Conservation (phyloP, 2,888 invertebrate species). For the Byasa hedistus region DNA sequence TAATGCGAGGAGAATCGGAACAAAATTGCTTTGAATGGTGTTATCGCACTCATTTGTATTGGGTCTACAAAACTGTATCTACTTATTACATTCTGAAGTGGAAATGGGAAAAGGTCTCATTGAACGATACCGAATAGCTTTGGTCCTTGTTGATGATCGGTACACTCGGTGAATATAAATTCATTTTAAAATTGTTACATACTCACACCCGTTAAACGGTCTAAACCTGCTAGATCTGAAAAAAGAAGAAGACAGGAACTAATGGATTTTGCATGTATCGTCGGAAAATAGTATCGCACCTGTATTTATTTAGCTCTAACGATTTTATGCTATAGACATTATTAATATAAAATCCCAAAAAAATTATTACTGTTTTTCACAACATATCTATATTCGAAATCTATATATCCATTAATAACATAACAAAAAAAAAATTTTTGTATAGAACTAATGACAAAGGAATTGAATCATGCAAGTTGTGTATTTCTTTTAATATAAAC, state of each 20-base stretch:
- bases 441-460: not conserved
- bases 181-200: not conserved
- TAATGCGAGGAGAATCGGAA: slow-evolving; percentile 17
- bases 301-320: too few species aligned
- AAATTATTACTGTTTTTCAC: too few species aligned
- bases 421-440: not conserved
- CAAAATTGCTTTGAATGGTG: slow-evolving; percentile 15
- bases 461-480: not conserved
- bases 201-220: not conserved
- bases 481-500: not conserved
- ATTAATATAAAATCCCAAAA: too few species aligned
- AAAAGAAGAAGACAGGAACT: not conserved
- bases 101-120: not conserved
- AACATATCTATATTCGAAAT: too few species aligned
- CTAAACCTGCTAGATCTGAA: not conserved
- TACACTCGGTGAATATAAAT: not conserved
- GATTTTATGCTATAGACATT: too few species aligned
- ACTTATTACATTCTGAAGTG: slow-evolving; percentile 24
- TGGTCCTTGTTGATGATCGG: not conserved
- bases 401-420: too few species aligned
- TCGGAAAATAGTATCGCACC: too few species aligned
- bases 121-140: not conserved
- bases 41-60: slow-evolving; percentile 13
- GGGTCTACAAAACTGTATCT: slow-evolving; percentile 16
- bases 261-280: too few species aligned